Base-by-base conservation (phyloP, 2,113 vertebrate genomes). In the Acanthisitta chloris region DNA sequence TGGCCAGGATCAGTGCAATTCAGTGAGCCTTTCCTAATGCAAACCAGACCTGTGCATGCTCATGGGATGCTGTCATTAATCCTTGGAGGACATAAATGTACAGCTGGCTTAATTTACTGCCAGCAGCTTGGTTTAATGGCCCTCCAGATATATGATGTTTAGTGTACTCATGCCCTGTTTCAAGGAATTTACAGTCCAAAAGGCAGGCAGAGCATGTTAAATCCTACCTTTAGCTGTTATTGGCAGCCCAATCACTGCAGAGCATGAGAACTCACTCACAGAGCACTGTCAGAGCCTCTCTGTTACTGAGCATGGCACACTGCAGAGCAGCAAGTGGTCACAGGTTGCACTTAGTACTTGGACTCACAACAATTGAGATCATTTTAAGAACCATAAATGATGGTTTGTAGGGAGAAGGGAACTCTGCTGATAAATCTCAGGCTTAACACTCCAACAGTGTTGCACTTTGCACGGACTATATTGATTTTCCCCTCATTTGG, bases 91-190 rank as follows among this genome's bases (percentile, higher is more conserved):
- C 64, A 79, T 42, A 77, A 83, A 55, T 4, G 34, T 85, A 26
- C 85, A 92, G 90, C 92, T 95, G 94, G 25, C 61, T 92, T 49
- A 3, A 8, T 71, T 94, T 87, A 40, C 43, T 79, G 66, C 81
- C 86, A 86, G 83, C 81, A 76, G 70, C 28, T 80, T 40, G 31
- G 49, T 42, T 36, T 45, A 78, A 80, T 15, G 28, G 34, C 74
- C 62, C 38, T 45, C 48, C 58, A 82, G 83, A 76, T 48, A 59
- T 2, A 8, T 12, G 25, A 9, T 6, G 1, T 70, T 92, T 83
- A 24, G 66, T 9, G 20, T 26, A 36, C 31, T 78, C 28, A 23
- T 77, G 84, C 74, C 46, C 36, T 40, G 3, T 34, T 54, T 66
- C 3, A 71, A 76, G 71, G 49, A 20, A 61, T 90, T 92, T 72